These are phyloP conservation scores for Cartodere bifasciata DNA, from an alignment of 2,888 invertebrate species.

Conservation along the genomic window DNA sequence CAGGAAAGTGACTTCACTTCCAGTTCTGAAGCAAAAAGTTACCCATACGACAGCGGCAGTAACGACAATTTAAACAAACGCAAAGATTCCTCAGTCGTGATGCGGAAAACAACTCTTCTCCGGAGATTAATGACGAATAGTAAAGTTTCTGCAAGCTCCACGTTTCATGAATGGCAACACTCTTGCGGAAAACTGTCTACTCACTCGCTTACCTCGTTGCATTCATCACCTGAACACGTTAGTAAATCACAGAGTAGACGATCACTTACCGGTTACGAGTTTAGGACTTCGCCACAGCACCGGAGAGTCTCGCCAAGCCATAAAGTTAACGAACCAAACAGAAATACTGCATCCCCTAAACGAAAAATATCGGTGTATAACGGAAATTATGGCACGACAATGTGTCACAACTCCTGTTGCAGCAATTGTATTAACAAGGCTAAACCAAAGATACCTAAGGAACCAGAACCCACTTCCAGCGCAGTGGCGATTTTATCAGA, in stretches of 20 bases:
- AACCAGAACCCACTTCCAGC: too few species aligned
- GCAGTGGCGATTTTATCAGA: too few species aligned
- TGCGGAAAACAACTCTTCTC: slow-evolving; percentile 9
- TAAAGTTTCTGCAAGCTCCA: slow-evolving; percentile 7
- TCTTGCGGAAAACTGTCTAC: slow-evolving; percentile 10
- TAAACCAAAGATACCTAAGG: too few species aligned
- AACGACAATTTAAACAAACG: slow-evolving; percentile 7
- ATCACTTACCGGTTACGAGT: slow-evolving; percentile 9
- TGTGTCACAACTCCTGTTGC: slow-evolving; percentile 11
- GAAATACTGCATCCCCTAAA: slow-evolving; percentile 5
- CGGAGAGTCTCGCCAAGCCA: slow-evolving; percentile 9
- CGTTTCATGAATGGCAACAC: slow-evolving; percentile 11
- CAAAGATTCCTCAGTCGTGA: slow-evolving; percentile 8
- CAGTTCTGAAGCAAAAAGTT: slow-evolving; percentile 3
- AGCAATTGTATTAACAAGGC: slow-evolving; percentile 3
- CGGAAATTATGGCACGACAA: slow-evolving; percentile 4
- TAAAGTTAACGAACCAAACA: slow-evolving; percentile 3
- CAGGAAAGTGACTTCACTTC: slow-evolving; percentile 8
- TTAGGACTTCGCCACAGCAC: slow-evolving; percentile 10
- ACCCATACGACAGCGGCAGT: slow-evolving; percentile 6
- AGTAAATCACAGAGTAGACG: slow-evolving; percentile 9
- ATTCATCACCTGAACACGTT: slow-evolving; percentile 9
- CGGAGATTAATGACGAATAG: slow-evolving; percentile 9
- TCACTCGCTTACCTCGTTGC: slow-evolving; percentile 9
- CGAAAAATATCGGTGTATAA: slow-evolving; percentile 2